Evolutionary conservation across 2,888 invertebrate genomes (phyloP), one percentile per base, ranked within the genome.

Genomic region (Agrotis puta): DNA sequence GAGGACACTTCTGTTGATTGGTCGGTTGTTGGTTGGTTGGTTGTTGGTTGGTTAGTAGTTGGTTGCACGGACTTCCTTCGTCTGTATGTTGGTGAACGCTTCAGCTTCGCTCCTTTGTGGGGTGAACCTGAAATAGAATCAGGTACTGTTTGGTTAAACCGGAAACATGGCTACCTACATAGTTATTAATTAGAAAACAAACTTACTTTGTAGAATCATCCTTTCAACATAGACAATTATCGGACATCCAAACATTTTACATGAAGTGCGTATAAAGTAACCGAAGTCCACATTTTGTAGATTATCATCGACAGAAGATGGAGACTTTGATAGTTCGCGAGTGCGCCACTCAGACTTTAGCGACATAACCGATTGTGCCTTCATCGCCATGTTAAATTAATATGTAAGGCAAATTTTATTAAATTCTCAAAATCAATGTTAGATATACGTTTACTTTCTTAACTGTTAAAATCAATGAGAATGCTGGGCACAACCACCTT

Each of bases 181-280:
- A 43, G 9, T 6, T 27, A 13, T 18, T 59, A 48, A 51, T 47
- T 18, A 20, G 24, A 22, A 71, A 84, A 39, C 47, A 62, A 9
- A 57, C 78, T 80, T 77, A 90, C 89, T 83, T 27, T 66, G 62
- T 50, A 79, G 79, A 33, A 71, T 62, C 43, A 82, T 84, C 59
- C 83, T 90, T 51, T 70, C 83, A 9, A 92, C 90, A 33, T 64
- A 20, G 2, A 90, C 70, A 2, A 62, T 51, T 45, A 83, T 82
- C 0, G 88, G 86, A 48, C 90, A 91, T 9, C 64, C 45, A 47
- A 86, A 90, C 66, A 84, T 88, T 16, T 59, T 74, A 70, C 76
- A 69, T 16, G 62, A 27, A 56, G 3, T 11, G 3, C 16, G 13
- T 50, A 78, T 20, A 20, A 80, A 78, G 0, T 51, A 18, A 33